Evolutionary conservation across 2,113 vertebrate genomes (phyloP), one percentile per base, ranked within the genome.

Genomic region (Malurus cyaneus): DNA sequence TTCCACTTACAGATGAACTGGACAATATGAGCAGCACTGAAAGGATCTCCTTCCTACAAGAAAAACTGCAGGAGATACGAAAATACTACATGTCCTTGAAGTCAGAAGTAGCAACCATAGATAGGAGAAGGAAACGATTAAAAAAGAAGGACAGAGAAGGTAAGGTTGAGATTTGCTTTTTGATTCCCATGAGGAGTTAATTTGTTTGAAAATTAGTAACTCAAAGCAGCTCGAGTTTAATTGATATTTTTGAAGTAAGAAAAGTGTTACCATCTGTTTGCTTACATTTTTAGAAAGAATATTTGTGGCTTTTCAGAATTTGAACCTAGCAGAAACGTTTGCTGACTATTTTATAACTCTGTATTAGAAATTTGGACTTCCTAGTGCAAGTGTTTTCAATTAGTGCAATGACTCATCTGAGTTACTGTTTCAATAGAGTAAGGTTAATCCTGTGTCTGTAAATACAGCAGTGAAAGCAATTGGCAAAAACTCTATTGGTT

Each of bases 81-180:
- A 99, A 99, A 96, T 99, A 99, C 83, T 99, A 99, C 96, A 98
- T 99, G 99, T 99, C 98, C 67, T 96, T 99, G 94, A 99, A 99
- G 97, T 99, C 99, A 7, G 99, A 99, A 98, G 99, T 99, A 93
- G 99, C 99, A 21, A 99, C 99, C 80, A 99, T 99, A 89, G 99
- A 99, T 97, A 98, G 99, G 69, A 98, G 98, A 86, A 98, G 99
- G 95, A 99, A 99, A 94, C 97, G 99, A 83, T 98, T 99, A 87
- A 99, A 99, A 98, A 99, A 99, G 99, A 99, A 99, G 93, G 99
- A 99, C 93, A 97, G 99, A 98, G 99, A 99, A 99, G 99, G 99
- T 99, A 97, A 96, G 46, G 72, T 36, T 29, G 39, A 71, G 31
- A 64, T 88, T 71, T 93, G 42, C 20, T 86, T 84, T 53, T 0